Base-by-base conservation (phyloP, 2,888 invertebrate genomes). In the Holacanthella duospinosa region DNA sequence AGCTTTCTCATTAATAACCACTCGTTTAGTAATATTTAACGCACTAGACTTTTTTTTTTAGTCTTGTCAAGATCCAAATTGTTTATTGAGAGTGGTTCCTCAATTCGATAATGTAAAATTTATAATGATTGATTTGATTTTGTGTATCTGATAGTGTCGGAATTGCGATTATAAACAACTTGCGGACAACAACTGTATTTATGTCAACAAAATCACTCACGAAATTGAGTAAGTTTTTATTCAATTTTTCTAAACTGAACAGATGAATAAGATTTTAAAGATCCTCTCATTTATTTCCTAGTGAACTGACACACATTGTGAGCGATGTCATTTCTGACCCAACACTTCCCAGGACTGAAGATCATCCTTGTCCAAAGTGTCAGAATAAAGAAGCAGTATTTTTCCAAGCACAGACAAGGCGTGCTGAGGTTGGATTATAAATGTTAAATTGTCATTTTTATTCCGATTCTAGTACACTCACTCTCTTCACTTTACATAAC, bases 151-250 rank as follows among this genome's bases (percentile, higher is more conserved):
- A 67, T 76, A 84, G 75, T 99, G 99, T 76, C 83, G 97, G 75
- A 96, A 97, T 81, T 97, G 97, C 79, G 94, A 96, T 74, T 97
- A 94, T 77, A 93, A 94, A 76, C 93, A 95, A 78, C 82, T 90
- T 59, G 95, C 99, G 0, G 95, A 95, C 75, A 97, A 95, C 62
- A 94, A 95, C 75, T 99, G 99, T 77, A 97, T 99, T 66, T 99
- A 99, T 77, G 97, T 99, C 0, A 99, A 99, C 85, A 97, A 97
- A 83, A 95, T 99, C 82, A 95, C 94, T 86, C 99, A 99, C 86
- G 97, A 99, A 87, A 94, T 99, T 66, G 95, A 96, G 88, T 88
- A 80, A 83, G 86, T 81, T 29, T 21, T 25, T 3, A n/a, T 21
- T 53, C 36, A 16, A 36, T 36, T 16, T 16, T 36, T 6, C 6